These are phyloP conservation scores for Drosophila orena DNA, from an alignment of 1,140 invertebrate species.

Conservation along the genomic window DNA sequence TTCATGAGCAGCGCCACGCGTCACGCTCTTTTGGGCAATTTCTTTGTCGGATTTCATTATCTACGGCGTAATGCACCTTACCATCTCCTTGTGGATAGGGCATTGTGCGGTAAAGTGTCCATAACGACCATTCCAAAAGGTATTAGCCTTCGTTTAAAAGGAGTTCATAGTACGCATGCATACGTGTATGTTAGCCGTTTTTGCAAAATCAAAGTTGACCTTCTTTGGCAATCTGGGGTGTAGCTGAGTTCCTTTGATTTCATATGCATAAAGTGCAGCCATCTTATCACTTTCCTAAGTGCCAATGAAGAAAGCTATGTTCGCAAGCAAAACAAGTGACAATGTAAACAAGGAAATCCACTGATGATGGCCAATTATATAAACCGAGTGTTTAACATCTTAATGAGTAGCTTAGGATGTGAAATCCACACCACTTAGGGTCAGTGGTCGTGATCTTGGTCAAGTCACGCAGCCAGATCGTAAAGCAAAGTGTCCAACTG, in stretches of 20 bases:
- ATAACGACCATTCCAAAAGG: conserved; percentile 38
- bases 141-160: conserved; percentile 34
- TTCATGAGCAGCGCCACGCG: conserved; percentile 63
- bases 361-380: conserved; percentile 16
- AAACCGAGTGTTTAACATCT: conserved; percentile 11
- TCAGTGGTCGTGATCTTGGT: conserved; percentile 49
- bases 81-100: conserved; percentile 44
- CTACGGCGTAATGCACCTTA: conserved; percentile 4
- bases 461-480: conserved; percentile 44
- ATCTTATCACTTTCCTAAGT: no score
- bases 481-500: conserved; percentile 33
- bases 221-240: neutral
- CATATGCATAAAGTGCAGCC: neutral
- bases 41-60: conserved; percentile 77
- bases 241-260: neutral
- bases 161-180: neutral
- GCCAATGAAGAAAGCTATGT: neutral
- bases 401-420: conserved; percentile 18
- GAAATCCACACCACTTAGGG: conserved; percentile 34
- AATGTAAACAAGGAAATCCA: conserved; percentile 12
- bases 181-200: no score
- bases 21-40: conserved; percentile 80
- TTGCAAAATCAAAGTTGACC: neutral
- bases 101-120: conserved; percentile 67
- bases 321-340: neutral